Evolutionary conservation across 2,113 vertebrate species (phyloP), one percentile per base, ranked within the genome.

Genomic region (Climacteris rufus): DNA sequence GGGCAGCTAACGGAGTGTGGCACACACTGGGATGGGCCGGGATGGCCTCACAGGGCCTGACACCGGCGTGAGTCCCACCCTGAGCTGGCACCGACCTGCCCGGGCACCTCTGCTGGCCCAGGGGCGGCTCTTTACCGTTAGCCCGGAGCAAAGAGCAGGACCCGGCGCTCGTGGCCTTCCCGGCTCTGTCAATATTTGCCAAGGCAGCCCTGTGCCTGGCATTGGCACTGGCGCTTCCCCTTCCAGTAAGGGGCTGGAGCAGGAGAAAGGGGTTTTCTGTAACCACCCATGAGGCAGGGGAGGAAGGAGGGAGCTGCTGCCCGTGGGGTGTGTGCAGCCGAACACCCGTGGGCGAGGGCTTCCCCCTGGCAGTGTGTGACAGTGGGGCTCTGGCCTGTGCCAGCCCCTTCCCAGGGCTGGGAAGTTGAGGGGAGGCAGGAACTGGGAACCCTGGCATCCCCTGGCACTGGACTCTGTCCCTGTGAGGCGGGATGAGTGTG

Each of bases 111-210:
- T 64, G 71, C 63, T 59, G 0, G 0, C 77, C 37, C 56, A 21
- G 81, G 84, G 90, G 45, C 27, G 24, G 93, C 86, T 70, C 83
- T 95, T 94, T 95, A 89, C 95, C 70, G 95, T 82, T 93, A 95
- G 81, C 92, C 22, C 39, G 0, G 96, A 95, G 95, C 95, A 97
- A 96, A 97, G 96, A 95, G 87, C 95, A 53, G 87, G 56, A 30
- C 68, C 86, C 1, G 53, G 65, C 1, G 33, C 90, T 84, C 37
- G n/a, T 22, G 85, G 85, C 94, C 64, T 61, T 82, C 64, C 72
- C 71, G 4, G 9, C 81, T 94, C 74, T 94, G 89, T 96, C 93
- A 96, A 96, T 96, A 96, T 96, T 97, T 96, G 87, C 94, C 45
- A 0, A 3, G 2, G 79, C 93, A 71, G 87, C 89, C 15, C 89